A percentile compares a stretch with the other conserved stretches of the same genome.
These are phyloP conservation scores for Zosterops pallidus DNA, from an alignment of 2,113 vertebrate species.

Conservation along the genomic window DNA sequence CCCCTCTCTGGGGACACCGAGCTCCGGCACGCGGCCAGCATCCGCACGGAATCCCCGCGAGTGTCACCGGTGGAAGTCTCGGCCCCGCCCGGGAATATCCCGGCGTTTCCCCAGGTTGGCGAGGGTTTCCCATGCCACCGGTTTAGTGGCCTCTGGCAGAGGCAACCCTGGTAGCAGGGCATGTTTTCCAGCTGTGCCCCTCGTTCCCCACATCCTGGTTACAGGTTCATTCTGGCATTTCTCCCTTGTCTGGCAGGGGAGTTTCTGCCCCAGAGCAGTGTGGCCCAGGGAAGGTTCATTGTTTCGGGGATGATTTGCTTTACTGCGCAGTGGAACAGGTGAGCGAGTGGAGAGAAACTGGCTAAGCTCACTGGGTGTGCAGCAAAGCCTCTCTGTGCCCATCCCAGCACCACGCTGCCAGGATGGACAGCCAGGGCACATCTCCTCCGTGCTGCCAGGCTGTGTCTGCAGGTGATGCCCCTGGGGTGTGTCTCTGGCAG, in stretches of 20 bases:
- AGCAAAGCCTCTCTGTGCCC: fast-evolving
- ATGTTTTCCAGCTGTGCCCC: neutral
- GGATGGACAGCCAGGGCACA: neutral
- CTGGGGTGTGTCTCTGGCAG: neutral
- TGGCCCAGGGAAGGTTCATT: neutral
- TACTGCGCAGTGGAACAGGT: neutral
- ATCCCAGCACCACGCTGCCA: neutral
- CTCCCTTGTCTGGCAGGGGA: neutral
- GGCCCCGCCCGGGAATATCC: neutral
- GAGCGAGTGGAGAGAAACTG: fast-evolving
- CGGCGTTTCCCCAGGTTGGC: fast-evolving
- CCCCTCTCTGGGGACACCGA: neutral
- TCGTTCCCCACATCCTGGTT: neutral
- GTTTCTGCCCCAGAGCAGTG: fast-evolving
- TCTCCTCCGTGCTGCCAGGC: fast-evolving
- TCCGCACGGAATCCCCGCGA: neutral
- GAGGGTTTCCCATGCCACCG: neutral
- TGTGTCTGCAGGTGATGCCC: neutral
- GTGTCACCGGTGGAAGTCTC: neutral
- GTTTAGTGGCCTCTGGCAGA: neutral
- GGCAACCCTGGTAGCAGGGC: neutral
- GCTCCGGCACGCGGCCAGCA: neutral
- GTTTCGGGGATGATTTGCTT: fast-evolving
- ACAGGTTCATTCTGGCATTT: fast-evolving
- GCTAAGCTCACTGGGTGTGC: fast-evolving